These are phyloP conservation scores for Drosophila birchii DNA, from an alignment of 2,888 invertebrate species.

Conservation along the genomic window DNA sequence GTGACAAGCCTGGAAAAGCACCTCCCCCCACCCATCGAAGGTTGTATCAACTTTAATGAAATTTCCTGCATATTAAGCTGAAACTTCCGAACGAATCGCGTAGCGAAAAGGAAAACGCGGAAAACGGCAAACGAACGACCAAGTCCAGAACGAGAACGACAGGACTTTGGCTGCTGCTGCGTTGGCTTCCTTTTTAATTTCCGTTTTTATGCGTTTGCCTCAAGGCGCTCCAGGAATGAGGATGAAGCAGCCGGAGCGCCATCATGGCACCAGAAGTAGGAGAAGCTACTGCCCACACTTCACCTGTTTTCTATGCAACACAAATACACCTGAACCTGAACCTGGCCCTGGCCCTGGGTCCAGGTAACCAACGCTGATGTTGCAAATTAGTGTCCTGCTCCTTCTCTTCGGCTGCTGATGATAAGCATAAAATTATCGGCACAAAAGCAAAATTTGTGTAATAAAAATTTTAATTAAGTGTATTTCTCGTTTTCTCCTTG, in stretches of 20 bases:
- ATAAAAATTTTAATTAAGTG: constrained; percentile 79
- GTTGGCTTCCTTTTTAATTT: constrained; percentile 77
- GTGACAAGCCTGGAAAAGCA: constrained; percentile 10
- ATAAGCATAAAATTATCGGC: constrained; percentile 80
- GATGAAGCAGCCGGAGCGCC: neutral
- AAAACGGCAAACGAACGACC: constrained; percentile 26
- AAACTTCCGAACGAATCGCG: constrained; percentile 55
- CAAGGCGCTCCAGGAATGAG: neutral
- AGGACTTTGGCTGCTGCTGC: constrained; percentile 64
- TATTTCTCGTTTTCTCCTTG: constrained; percentile 34
- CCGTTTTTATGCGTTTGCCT: constrained; percentile 68
- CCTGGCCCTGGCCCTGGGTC: neutral
- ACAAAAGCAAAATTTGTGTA: constrained; percentile 74
- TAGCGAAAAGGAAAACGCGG: constrained; percentile 16
- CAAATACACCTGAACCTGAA: constrained; percentile 20
- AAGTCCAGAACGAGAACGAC: constrained; percentile 17
- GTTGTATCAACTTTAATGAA: constrained; percentile 69
- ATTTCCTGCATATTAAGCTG: constrained; percentile 73
- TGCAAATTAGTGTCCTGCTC: constrained; percentile 63
- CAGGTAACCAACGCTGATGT: constrained; percentile 60
- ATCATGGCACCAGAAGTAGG: too few relatives aligned
- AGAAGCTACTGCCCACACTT: neutral
- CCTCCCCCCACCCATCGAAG: too few relatives aligned
- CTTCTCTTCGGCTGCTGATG: constrained; percentile 49
- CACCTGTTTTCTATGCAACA: constrained; percentile 7